Evolutionary conservation across 1,140 invertebrate genomes (phyloP).

Genomic region (Pectinophora gossypiella): DNA sequence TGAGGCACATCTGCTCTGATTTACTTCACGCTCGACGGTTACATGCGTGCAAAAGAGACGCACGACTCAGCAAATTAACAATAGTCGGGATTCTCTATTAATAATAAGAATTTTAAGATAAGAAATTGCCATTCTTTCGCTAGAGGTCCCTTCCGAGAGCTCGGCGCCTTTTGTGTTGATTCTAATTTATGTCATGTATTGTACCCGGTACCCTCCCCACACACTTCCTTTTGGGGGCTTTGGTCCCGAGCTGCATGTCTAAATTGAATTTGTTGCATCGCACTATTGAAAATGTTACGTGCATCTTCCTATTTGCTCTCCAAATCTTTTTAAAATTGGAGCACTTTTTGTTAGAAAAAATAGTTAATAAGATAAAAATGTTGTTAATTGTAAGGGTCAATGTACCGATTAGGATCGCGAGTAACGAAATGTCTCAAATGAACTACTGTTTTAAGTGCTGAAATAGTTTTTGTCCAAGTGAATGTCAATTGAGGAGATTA

Average conservation of each 20-base stretch:
- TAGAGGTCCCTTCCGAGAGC: slow-evolving; percentile 64
- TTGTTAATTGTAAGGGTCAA: slow-evolving; percentile 12
- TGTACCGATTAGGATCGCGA: slow-evolving; percentile 14
- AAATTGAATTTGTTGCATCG: slow-evolving; percentile 63
- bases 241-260: slow-evolving; percentile 37
- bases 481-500: slow-evolving; percentile 28
- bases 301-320: slow-evolving; percentile 28
- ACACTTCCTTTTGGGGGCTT: slow-evolving; percentile 59
- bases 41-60: slow-evolving; percentile 37
- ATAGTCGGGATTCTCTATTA: slow-evolving; percentile 51
- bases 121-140: slow-evolving; percentile 72
- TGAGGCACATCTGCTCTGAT: slow-evolving; percentile 64
- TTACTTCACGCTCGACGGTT: slow-evolving; percentile 31
- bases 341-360: neutral
- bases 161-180: slow-evolving; percentile 65
- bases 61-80: slow-evolving; percentile 53
- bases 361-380: neutral
- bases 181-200: slow-evolving; percentile 74
- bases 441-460: neutral
- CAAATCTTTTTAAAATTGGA: neutral
- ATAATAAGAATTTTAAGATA: slow-evolving; percentile 67
- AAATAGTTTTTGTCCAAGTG: slow-evolving; percentile 6
- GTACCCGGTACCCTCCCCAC: slow-evolving; percentile 64
- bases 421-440: slow-evolving; percentile 3
- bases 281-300: slow-evolving; percentile 53